Evolutionary conservation across 2,888 invertebrate species (phyloP), one percentile per base, ranked within the genome.

Genomic region (Litoditis marina): DNA sequence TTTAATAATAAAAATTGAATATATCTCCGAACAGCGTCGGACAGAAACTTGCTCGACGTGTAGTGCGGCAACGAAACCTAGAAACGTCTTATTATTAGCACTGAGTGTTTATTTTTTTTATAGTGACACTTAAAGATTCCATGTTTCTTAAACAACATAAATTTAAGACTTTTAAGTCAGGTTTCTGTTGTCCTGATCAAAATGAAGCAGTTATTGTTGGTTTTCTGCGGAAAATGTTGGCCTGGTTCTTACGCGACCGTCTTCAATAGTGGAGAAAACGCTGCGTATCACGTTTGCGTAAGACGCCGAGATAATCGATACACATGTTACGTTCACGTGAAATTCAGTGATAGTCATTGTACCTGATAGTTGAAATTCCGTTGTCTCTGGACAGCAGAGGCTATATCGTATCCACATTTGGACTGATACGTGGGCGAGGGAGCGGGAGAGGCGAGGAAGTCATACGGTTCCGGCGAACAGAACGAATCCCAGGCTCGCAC

Each of bases 31-130:
- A 85, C 78, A 32, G 85, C 84, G 56, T 80, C 81, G 47, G 81
- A 76, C n/a, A 86, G 76, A 72, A 85, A 86, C 60, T 80, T 80
- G 22, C 79, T 78, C 53, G 85, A 84, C 31, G 82, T 81, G 76
- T 83, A 86, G 72, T 86, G 86, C 11, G 85, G 85, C 51, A 86
- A 78, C 16, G 85, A 85, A 16, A 85, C 84, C 80, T 85, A 83
- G 27, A 71, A 73, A 44, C 11, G 13, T 16, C 16, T 1, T 47
- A n/a, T 13, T 47, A n/a, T n/a, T n/a, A n/a, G n/a, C n/a, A n/a
- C n/a, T n/a, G n/a, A n/a, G n/a, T n/a, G n/a, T n/a, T n/a, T n/a
- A n/a, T n/a, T n/a, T n/a, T n/a, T n/a, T n/a, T n/a, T n/a, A n/a
- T n/a, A n/a, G n/a, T n/a, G n/a, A n/a, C n/a, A n/a, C n/a, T n/a